Evolutionary conservation across 2,888 invertebrate species (phyloP), one percentile per base, ranked within the genome.

Genomic region (Nomada flava): DNA sequence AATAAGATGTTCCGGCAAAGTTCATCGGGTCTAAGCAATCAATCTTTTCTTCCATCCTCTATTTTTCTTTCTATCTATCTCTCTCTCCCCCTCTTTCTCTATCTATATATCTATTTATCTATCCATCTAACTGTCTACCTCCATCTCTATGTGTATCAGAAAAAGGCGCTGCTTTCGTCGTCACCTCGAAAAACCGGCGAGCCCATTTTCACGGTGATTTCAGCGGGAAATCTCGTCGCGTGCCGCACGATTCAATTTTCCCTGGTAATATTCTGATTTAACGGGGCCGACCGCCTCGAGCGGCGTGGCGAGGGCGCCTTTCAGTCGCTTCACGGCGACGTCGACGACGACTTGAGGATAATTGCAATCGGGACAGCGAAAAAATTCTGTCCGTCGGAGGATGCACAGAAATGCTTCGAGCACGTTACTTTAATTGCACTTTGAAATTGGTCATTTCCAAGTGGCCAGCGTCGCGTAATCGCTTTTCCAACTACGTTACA

Each of bases 201-300:
- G 52, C 57, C 82, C 72, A 69, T 80, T 83, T 83, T 75, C 81
- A 71, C 71, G 73, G 62, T 74, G 79, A 77, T 76, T 82, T 70
- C 67, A 65, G 62, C 23, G 75, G 70, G 69, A 80, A 79, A 80
- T 75, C 67, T 79, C 70, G 74, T 74, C 83, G 83, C 79, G 53
- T 67, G 76, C 62, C 73, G 53, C 53, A 29, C 77, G 70, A 84
- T 79, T 86, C 76, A 86, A 86, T 86, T 86, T 86, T 77, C 77
- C 72, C 29, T 47, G 70, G 70, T 82, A 84, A 85, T 75, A 81
- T 79, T 83, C 71, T 62, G 67, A 82, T 67, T 85, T 76, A 82
- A 76, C 75, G 50, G 52, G 64, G 64, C 65, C 63, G 44, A 76
- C 59, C 64, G 71, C 53, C 57, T 20, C 62, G 44, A 72, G 67